Conservation (phyloP, 2,888 invertebrate genomes). For the Conops quadrifasciatus region DNA sequence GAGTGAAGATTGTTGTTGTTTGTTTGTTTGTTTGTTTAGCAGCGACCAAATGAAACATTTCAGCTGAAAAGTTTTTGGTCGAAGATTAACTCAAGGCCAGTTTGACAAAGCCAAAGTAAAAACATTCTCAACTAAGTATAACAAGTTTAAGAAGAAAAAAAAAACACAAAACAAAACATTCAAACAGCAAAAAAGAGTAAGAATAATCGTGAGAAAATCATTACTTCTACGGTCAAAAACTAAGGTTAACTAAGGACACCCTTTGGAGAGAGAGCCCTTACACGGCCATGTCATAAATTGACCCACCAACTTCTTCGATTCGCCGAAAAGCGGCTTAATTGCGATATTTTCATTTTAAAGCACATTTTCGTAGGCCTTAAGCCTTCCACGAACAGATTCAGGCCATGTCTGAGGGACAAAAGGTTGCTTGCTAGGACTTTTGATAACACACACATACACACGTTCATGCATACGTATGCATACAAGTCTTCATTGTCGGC, state of each 20-base stretch:
- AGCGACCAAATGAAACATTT: conserved; percentile 2
- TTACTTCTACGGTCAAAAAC: background rate
- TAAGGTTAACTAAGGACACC: background rate
- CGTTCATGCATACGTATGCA: no score
- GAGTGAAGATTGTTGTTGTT: background rate
- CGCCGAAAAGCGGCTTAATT: conserved; percentile 16
- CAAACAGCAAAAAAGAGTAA: conserved; percentile 1
- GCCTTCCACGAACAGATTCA: conserved; percentile 26
- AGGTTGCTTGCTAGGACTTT: no score
- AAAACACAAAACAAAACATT: background rate
- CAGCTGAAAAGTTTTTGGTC: background rate
- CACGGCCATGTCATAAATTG: background rate
- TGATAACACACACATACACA: no score
- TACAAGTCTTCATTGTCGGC: no score
- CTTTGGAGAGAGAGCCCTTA: background rate
- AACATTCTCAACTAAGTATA: conserved; percentile 2
- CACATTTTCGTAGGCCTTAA: no score
- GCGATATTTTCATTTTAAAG: background rate
- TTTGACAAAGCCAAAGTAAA: conserved; percentile 8
- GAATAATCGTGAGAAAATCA: conserved; percentile 29
- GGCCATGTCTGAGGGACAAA: conserved; percentile 46
- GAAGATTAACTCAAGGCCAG: conserved; percentile 7
- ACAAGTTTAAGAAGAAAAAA: conserved; percentile 6
- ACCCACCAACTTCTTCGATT: background rate
- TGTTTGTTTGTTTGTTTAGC: conserved; percentile 11